These are phyloP conservation scores for Hyperoplus immaculatus DNA, from an alignment of 2,797 vertebrate species.

Conservation along the genomic window DNA sequence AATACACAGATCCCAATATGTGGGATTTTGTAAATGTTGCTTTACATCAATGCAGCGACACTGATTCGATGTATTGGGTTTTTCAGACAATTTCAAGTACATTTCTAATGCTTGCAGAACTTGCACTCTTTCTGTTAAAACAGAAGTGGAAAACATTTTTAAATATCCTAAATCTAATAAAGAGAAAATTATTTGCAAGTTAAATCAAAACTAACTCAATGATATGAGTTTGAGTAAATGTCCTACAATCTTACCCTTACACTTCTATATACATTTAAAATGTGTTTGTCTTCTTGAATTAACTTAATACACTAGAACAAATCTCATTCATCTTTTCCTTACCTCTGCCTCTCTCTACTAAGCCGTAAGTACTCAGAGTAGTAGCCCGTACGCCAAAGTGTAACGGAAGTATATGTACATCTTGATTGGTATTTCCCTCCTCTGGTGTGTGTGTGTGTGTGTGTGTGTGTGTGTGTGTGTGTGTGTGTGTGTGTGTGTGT, in stretches of 20 bases:
- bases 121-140: neutral
- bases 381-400: constrained; percentile 2
- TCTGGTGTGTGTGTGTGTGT: neutral
- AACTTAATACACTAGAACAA: neutral
- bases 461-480: too few species aligned
- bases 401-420: constrained; percentile 15
- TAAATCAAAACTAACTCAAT: too few species aligned
- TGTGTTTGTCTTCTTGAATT: neutral
- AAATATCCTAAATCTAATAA: constrained; percentile 12
- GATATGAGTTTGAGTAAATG: neutral
- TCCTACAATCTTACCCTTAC: neutral
- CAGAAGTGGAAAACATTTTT: neutral
- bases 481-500: too few species aligned
- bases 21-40: constrained; percentile 18
- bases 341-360: neutral
- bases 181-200: neutral
- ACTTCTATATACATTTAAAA: neutral
- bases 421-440: constrained; percentile 1
- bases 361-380: neutral
- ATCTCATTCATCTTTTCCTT: neutral
- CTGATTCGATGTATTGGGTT: neutral
- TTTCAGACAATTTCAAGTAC: neutral
- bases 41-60: constrained; percentile 19
- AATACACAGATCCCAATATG: constrained; percentile 34
- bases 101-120: neutral